phyloP scores from a whole-genome alignment of 2,888 invertebrate species.

The Campoplex nolae region DNA sequence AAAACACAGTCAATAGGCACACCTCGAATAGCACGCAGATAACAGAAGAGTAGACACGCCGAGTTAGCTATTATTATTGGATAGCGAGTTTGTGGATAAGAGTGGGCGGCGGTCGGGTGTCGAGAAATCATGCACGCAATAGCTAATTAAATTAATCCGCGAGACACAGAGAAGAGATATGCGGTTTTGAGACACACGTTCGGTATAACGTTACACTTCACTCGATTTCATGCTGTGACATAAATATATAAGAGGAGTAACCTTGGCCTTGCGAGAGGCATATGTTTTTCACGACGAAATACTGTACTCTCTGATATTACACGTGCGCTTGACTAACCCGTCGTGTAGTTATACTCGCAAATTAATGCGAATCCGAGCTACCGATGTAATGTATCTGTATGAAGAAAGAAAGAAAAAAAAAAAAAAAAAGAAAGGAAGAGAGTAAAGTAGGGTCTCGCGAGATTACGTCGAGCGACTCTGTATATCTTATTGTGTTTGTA shows the following conservation, averaged over 20 bases:
- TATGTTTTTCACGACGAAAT: conserved; percentile 49
- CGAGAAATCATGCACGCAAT: conserved; percentile 63
- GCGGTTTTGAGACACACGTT: conserved; percentile 47
- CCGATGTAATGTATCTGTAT: conserved; percentile 36
- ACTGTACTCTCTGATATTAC: conserved; percentile 44
- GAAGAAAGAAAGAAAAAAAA: conserved; percentile 19
- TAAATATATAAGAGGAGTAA: conserved; percentile 26
- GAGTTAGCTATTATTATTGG: background rate
- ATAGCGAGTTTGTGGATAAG: background rate
- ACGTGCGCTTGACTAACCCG: conserved; percentile 57
- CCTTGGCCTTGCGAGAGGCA: conserved; percentile 62
- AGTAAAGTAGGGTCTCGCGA: background rate
- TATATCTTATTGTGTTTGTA: conserved; percentile 35
- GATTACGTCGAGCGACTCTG: conserved; percentile 46
- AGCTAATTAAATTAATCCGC: conserved; percentile 67
- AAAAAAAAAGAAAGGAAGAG: background rate
- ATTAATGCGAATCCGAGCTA: conserved; percentile 47
- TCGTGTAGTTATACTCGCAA: conserved; percentile 47
- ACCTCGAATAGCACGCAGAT: conserved; percentile 7
- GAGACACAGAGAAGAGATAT: conserved; percentile 35
- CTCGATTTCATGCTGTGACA: conserved; percentile 47
- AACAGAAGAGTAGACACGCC: conserved; percentile 2
- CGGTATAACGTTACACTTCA: conserved; percentile 62
- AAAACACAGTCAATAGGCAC: conserved; percentile 8
- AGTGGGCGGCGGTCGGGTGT: conserved; percentile 32